Evolutionary conservation across 2,888 invertebrate species (phyloP), one percentile per base, ranked within the genome.

Genomic region (Epistrophe eligans): DNA sequence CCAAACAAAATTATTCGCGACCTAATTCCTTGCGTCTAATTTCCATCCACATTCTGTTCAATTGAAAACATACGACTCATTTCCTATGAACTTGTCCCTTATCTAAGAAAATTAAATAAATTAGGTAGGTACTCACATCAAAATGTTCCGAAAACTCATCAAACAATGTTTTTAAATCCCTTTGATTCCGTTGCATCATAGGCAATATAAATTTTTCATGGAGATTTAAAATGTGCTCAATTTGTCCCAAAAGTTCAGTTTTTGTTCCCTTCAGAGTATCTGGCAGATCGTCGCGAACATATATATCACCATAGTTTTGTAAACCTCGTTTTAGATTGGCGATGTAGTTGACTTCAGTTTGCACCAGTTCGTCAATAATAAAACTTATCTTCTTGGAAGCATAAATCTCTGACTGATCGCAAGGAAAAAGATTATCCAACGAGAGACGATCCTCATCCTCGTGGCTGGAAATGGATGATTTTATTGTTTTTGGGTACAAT

Each of bases 151-250:
- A 89, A 88, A 93, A 92, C 72, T 92, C 91, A 77, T 92, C 92
- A 70, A 92, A 92, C 66, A 93, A 90, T 76, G 90, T 88, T 81
- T 91, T 91, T 28, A 93, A 89, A 89, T 93, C 92, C 13, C 91
- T 90, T 80, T 91, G 91, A 89, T 93, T 92, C 57, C 90, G 90
- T 84, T 91, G 82, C 90, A 93, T 90, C 81, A 92, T 88, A 60
- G 93, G 93, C 70, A 93, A 88, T 79, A 93, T 91, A 74, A 92
- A 89, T 13, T 89, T 81, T 13, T 92, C 92, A 92, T 99, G 98
- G 92, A 98, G 97, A 92, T 97, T 96, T 92, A 96, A 96, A 90
- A 98, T 98, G 92, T 97, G 97, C 91, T 97, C 97, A 66, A 98
- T 95, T 92, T 99, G 98, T 43, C 98, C 97, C 92, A 99, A 97